Base-by-base conservation (phyloP, 2,113 vertebrate species). In the Terrapene triunguis region DNA sequence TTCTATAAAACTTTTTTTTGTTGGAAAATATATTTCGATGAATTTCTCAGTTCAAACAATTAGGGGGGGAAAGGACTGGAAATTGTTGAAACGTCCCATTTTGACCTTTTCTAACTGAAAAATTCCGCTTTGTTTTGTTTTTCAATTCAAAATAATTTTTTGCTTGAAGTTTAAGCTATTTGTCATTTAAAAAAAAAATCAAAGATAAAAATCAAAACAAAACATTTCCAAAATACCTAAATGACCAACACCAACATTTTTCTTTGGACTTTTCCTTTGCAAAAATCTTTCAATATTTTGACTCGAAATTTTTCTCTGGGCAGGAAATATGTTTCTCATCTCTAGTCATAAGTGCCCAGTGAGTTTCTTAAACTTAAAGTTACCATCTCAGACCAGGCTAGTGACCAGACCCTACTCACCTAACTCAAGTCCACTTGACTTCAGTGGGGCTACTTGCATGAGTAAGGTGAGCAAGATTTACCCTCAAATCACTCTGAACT, bases 381-480 rank as follows among this genome's bases (percentile, higher is more conserved):
- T 14, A 69, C 22, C 65, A 42, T 27, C 38, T 38, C 16, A 57
- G 38, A n/a, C 9, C 48, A n/a, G 57, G n/a, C 0, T 0, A 4
- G 2, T 44, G 24, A 85, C 4, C 44, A 42, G 69, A 10, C 38
- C 3, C 6, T 22, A 14, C 1, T 29, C 76, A 9, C n/a, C 8
- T 59, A 29, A 5, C 3, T 25, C 50, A 72, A 38, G 4, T 4
- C 29, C 19, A 76, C 11, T 22, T 76, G 42, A 79, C 51, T 84
- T 72, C 48, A 44, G 44, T 14, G 3, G 4, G 29, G 2, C n/a
- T 2, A 6, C 35, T 48, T 50, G 3, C 24, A 1, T 5, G 51
- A 72, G 48, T 0, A 1, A 82, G 27, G 5, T 22, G 21, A 74
- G 21, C 69, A 74, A 42, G 14, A 22, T 38, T 72, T 54, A 27